Base-by-base conservation (phyloP, 2,797 vertebrate genomes). In the Thamnophis elegans region DNA sequence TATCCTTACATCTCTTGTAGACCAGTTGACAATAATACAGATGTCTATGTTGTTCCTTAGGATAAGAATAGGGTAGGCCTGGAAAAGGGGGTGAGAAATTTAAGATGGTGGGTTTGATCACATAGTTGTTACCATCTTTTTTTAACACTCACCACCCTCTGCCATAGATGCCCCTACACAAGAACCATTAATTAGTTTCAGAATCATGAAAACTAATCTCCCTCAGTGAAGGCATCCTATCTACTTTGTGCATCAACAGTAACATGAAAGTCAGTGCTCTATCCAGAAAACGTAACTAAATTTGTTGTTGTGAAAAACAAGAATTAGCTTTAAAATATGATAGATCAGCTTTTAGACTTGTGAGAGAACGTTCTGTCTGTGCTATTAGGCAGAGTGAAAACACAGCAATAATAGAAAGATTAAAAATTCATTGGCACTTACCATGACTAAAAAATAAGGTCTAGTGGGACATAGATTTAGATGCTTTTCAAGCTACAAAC, bases 251-350 rank as follows among this genome's bases (percentile, higher is more conserved):
- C 90, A 60, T n/a, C 56, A 16, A 87, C 22, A 42, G 5, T 56
- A 36, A 86, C 9, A 89, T n/a, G 26, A 89, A 42, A 65, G 20
- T 25, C 42, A 92, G 90, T 89, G 6, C 16, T 87, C 32, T 42
- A 5, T 1, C 4, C 13, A 86, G 22, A 62, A 28, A 60, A 11
- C 1, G 4, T 32, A 25, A 51, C 22, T n/a, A 1, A 0, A 0
- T 13, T 36, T 62, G 9, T n/a, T 1, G 13, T 4, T 65, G 53
- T 25, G 87, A 91, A 47, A 87, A 91, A 82, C 90, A 26, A 53
- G 51, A 22, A 68, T 93, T 73, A 55, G 10, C 73, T 20, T 59
- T 73, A 0, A 89, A 10, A 53, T 10, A 26, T n/a, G 13, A 13
- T 7, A 2, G 8, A n/a, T 22, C 54, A 54, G 25, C 26, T 32